Base-by-base conservation (phyloP, 1,140 invertebrate species). In the Papilio machaon region DNA sequence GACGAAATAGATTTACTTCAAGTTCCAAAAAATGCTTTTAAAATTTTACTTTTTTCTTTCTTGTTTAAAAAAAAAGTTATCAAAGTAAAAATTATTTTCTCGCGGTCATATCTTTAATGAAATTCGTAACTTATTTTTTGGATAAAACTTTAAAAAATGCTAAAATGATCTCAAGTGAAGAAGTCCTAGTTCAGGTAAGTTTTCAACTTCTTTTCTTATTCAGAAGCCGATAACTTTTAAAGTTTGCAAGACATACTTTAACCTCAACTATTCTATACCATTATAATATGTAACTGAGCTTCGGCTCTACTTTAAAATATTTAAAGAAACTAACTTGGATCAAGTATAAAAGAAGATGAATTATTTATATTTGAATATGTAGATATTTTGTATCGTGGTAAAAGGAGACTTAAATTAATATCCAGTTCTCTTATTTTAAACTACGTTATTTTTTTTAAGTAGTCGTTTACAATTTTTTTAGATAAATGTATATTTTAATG, bases 181-280 rank as follows among this genome's bases (percentile, higher is more conserved):
- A 70, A 70, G 23, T 70, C 30, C 30, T 35, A 70, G 64, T 70
- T 70, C 64, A 70, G 64, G 64, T 70, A 70, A 70, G 30, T 35
- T 70, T 67, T 35, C 64, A 70, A 70, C 64, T 70, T 60, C n/a
- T 60, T 30, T 30, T 70, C 64, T 70, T 70, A 70, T 70, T 70
- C 64, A 70, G 13, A 38, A 35, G 23, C 64, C 64, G 64, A 70
- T 70, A 70, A 70, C 64, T 70, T 70, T 70, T 70, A 70, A 70
- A 70, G 64, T 70, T 70, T 70, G 23, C 64, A 70, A 70, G 64
- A 35, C 64, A 70, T 67, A 67, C 64, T 67, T 67, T 67, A 67
- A 67, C 64, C 64, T 67, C 64, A 67, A 67, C 11, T 67, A 67
- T 67, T 23, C 64, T 67, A 35, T 67, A 67, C 64, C 64, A 35